Base-by-base conservation (phyloP, 2,888 invertebrate genomes). In the Pristionchus maxplancki region DNA sequence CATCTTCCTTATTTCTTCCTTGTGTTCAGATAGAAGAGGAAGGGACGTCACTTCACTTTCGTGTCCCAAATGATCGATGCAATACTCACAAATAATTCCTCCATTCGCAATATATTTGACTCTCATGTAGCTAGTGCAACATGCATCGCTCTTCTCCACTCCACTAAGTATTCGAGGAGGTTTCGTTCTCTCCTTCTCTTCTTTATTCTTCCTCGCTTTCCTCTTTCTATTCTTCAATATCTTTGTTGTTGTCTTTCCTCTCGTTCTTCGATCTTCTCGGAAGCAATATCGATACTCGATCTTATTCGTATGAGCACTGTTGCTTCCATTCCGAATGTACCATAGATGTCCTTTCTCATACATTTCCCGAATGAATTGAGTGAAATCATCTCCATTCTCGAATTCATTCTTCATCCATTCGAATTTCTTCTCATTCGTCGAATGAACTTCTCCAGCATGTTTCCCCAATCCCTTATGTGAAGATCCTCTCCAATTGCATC, bases 321-420 rank as follows among this genome's bases (percentile, higher is more conserved):
- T 64, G 64, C 64, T 64, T 64, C 64, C 64, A 64, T 64, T 64
- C 64, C 64, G 28, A 64, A 64, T 64, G 31, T 64, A 64, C 64
- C 64, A 64, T 31, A 64, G 28, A 28, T 64, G 64, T 28, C 64
- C 64, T 31, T 64, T 31, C 31, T 64, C 28, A 31, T 64, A 64
- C 64, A 64, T 64, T 15, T 64, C 8, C 17, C 28, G 31, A 4
- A 64, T 64, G 64, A 64, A 64, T 28, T 15, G 28, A 31, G 28
- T 28, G 64, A 64, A 64, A 28, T 64, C 64, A 0, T 31, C 28
- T 28, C 28, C 13, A 64, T 28, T 64, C 8, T 64, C 64, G 64
- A 64, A 64, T 31, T 64, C 64, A 11, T 64, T 64, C 64, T 31
- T 64, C 64, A 9, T 64, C 64, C 64, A 64, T 31, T 64, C 64